Evolutionary conservation across 2,113 vertebrate species (phyloP), one percentile per base, ranked within the genome.

Genomic region (Procavia capensis): DNA sequence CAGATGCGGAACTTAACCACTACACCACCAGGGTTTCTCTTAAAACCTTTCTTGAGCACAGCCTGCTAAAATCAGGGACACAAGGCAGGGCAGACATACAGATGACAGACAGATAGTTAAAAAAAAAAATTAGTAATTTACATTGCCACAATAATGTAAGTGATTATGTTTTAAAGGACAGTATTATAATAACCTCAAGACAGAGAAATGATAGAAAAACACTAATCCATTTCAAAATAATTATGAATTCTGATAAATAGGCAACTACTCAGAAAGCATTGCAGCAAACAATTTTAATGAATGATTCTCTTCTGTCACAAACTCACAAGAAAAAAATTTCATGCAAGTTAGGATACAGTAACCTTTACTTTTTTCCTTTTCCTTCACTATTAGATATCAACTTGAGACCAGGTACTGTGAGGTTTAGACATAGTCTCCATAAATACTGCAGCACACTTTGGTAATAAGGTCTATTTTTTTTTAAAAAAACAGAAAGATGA

Each of bases 141-240:
- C 50, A 78, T 39, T 85, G 22, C 4, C 5, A 81, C 27, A 88
- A 25, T n/a, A 63, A 90, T 47, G 1, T 22, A 57, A 85, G 25
- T 47, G 27, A 54, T 92, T 76, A 86, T 85, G 86, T 94, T 86
- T 95, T 36, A 36, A 88, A 85, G 39, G 6, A 91, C 88, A 87
- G 80, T 79, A 79, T 41, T 78, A 7, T 59, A 34, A 29, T 85
- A 59, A 54, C 1, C 3, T 76, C 9, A 61, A 76, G 66, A 64
- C 39, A 90, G 88, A 47, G 54, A 89, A 88, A 78, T 64, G 11
- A 93, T 20, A 57, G n/a, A 92, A 78, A 39, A 88, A 68, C 50
- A 7, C 10, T 82, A 94, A 87, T 72, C 43, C 25, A 88, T 54
- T 86, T 93, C 59, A 95, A 87, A 66, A 68, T 54, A 63, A 85